Conservation (phyloP, 2,797 vertebrate species). For the Danio kyathit region DNA sequence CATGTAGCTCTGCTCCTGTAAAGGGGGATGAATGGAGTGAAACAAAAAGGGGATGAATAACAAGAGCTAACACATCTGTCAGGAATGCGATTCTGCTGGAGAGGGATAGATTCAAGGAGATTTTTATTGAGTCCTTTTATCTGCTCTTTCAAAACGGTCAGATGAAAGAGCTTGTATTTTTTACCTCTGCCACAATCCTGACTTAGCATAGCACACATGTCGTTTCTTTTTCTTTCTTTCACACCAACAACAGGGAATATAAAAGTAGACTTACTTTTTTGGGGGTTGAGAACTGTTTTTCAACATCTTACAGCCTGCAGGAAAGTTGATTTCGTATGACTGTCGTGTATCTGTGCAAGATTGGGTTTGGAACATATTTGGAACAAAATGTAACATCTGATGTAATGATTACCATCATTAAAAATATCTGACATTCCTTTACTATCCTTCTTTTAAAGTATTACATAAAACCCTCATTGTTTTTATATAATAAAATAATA, state of each 20-base stretch:
- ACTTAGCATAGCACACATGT: conserved; percentile 20
- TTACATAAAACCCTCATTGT: too few species aligned
- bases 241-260: conserved; percentile 19
- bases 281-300: conserved; percentile 46
- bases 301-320: conserved; percentile 33
- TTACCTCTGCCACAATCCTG: background rate
- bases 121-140: conserved; percentile 48
- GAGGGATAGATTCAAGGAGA: conserved; percentile 29
- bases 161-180: conserved; percentile 20
- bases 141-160: conserved; percentile 23
- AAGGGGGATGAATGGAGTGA: conserved; percentile 19
- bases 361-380: too few species aligned
- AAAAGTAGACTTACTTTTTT: conserved; percentile 35
- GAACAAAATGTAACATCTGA: too few species aligned
- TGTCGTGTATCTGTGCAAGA: background rate
- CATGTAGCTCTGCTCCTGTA: conserved; percentile 27
- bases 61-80: conserved; percentile 37
- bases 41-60: conserved; percentile 34
- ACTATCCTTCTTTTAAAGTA: too few species aligned
- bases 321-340: conserved; percentile 4
- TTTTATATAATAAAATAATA: too few species aligned
- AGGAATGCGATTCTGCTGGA: conserved; percentile 40
- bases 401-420: too few species aligned
- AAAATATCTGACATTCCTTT: too few species aligned
- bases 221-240: conserved; percentile 8